A percentile compares a stretch with the other conserved stretches of the same genome.
Conservation (phyloP, 2,888 invertebrate species). For the Isotomurus palustris region DNA sequence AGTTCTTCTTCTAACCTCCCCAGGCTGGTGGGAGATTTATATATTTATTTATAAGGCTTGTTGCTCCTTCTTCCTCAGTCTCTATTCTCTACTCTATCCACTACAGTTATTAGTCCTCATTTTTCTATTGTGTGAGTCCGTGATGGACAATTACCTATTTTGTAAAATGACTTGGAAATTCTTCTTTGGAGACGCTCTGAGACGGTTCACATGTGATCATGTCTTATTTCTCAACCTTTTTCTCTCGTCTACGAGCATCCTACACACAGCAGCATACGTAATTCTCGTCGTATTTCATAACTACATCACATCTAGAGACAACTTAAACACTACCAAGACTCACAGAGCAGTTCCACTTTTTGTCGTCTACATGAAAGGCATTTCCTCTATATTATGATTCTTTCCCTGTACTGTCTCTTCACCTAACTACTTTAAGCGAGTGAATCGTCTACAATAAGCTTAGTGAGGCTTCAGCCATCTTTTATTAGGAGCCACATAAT, state of each 20-base stretch:
- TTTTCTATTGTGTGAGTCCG: constrained; percentile 29
- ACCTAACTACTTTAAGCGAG: too few species aligned
- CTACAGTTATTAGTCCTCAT: constrained; percentile 34
- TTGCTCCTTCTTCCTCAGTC: not conserved
- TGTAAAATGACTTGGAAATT: constrained; percentile 41
- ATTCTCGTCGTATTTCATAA: not conserved
- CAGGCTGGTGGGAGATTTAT: too few species aligned
- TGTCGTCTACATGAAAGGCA: not conserved
- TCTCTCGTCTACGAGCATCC: not conserved
- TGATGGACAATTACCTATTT: constrained; percentile 40
- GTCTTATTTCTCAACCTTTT: not conserved
- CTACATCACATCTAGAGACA: too few species aligned
- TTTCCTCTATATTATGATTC: constrained; percentile 4
- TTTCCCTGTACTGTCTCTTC: too few species aligned
- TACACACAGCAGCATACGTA: not conserved
- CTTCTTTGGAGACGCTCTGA: constrained; percentile 11
- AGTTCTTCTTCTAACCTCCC: not conserved
- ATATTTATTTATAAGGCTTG: too few species aligned
- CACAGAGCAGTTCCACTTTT: too few species aligned
- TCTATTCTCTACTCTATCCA: not conserved
- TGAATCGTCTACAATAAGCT: too few species aligned
- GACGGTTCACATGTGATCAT: constrained; percentile 3
- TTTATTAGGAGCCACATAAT: constrained; percentile 9
- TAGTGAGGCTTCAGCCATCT: constrained; percentile 9
- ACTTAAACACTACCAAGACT: too few species aligned